A percentile compares a stretch with the other conserved stretches of the same genome.
phyloP scores from a whole-genome alignment of 2,113 vertebrate genomes.

The rabbit (Oryctolagus cuniculus) region DNA sequence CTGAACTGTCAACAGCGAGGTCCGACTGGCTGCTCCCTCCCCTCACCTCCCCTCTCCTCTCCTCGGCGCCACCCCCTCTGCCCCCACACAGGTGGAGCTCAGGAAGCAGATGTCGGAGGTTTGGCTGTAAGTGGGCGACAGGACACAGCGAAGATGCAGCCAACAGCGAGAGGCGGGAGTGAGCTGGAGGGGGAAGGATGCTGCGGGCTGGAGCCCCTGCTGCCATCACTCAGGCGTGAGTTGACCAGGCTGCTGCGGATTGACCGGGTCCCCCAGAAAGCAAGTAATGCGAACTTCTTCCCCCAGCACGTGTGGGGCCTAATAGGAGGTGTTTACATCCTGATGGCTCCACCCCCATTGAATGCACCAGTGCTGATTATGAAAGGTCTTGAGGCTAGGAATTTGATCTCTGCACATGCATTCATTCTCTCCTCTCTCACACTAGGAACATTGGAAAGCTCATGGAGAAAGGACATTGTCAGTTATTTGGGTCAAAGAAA shows the following conservation, averaged over 20 bases:
- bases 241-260: not conserved
- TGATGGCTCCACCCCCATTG: no score
- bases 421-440: no score
- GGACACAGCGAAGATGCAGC: not conserved
- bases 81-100: not conserved
- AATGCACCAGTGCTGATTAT: not conserved
- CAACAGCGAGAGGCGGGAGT: not conserved
- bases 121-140: not conserved
- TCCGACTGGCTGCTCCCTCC: not conserved
- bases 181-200: not conserved
- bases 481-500: no score
- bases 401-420: not conserved
- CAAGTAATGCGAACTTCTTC: not conserved
- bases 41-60: not conserved
- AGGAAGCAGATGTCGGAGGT: not conserved
- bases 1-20: not conserved
- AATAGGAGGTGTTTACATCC: not conserved
- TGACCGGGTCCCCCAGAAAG: no score
- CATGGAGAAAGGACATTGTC: no score
- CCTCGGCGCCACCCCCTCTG: accelerated
- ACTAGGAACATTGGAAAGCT: no score
- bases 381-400: not conserved
- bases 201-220: no score
- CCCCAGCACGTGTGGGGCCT: not conserved
- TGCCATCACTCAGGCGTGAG: not conserved